Evolutionary conservation across 53 echinoderm and acorn worm genomes (phyloP).

Genomic region (Holothuria leucospilota): DNA sequence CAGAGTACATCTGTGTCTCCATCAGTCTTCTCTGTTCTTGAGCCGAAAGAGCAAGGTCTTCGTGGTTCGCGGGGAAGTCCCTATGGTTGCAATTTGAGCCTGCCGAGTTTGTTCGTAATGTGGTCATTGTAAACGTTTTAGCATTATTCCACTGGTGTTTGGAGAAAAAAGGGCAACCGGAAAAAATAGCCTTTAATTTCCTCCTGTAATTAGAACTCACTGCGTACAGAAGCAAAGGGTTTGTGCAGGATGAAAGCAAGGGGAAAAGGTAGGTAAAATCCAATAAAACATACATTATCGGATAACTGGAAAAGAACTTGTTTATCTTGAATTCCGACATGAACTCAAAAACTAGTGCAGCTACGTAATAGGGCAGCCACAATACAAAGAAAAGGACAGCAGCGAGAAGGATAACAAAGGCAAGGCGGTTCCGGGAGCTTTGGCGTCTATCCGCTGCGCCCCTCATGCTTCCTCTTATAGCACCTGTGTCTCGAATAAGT

Average conservation of each 20-base stretch:
- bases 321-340: conserved; percentile 7
- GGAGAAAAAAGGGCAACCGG: conserved; percentile 55
- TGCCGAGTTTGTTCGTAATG: conserved; percentile 56
- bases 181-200: conserved; percentile 73
- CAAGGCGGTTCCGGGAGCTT: conserved; percentile 80
- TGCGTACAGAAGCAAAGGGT: conserved; percentile 82
- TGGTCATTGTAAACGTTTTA: conserved; percentile 66
- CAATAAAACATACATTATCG: conserved; percentile 65
- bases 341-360: conserved; percentile 74
- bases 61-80: conserved; percentile 7
- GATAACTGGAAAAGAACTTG: conserved; percentile 10
- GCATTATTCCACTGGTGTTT: conserved; percentile 59
- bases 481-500: conserved; percentile 61
- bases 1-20: background rate
- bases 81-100: conserved; percentile 6
- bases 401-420: conserved; percentile 86
- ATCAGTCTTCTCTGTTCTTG: background rate
- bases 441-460: conserved; percentile 78
- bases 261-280: conserved; percentile 74
- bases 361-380: conserved; percentile 82
- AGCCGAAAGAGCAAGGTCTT: background rate
- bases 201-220: conserved; percentile 95
- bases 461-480: conserved; percentile 65
- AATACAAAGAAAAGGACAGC: conserved; percentile 84
- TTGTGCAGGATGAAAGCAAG: conserved; percentile 77